Base-by-base conservation (phyloP, 2,113 vertebrate genomes). In the Misgurnus mizolepis region DNA sequence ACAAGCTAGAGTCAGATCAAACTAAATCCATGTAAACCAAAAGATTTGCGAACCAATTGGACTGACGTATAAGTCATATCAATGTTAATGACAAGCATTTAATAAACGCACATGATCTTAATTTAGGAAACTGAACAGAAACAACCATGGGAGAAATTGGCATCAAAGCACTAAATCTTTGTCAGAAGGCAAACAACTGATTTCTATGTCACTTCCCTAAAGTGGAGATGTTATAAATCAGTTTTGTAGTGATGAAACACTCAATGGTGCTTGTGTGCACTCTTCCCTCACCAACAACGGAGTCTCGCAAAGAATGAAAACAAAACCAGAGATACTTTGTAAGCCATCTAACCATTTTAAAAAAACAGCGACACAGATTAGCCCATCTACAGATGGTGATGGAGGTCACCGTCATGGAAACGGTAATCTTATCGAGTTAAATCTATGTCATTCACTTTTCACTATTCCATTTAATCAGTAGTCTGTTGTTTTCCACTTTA, bases 401-500 rank as follows among this genome's bases (percentile, higher is more conserved):
- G 53, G 66, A 71, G 73, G 76, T 79, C 80, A 40, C 50, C 12
- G 58, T 80, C 53, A 74, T 56, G 77, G 77, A 85, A 81, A 83
- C 55, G 41, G 65, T 76, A 81, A 84, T 82, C 67, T 77, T 77
- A 76, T 80, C 81, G 74, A 81, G 72, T 76, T 14, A 43, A 80
- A 85, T 82, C 61, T 69, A 69, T 39, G 47, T 47, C 39, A 45
- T 17, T 62, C 43, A 56, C 49, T 67, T 79, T 78, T 76, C 67
- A 60, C 73, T 65, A 14, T 58, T n/a, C 40, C 22, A 18, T 6
- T 73, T 14, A 80, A 34, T 73, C 41, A 27, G 17, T 34, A 17
- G 55, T 79, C 11, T 18, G 7, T 34, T 71, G 40, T 43, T 43
- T 22, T 11, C 39, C 34, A 73, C 70, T 60, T 58, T 22, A 73